phyloP scores from a whole-genome alignment of 2,113 vertebrate species.

The Parotia lawesii region DNA sequence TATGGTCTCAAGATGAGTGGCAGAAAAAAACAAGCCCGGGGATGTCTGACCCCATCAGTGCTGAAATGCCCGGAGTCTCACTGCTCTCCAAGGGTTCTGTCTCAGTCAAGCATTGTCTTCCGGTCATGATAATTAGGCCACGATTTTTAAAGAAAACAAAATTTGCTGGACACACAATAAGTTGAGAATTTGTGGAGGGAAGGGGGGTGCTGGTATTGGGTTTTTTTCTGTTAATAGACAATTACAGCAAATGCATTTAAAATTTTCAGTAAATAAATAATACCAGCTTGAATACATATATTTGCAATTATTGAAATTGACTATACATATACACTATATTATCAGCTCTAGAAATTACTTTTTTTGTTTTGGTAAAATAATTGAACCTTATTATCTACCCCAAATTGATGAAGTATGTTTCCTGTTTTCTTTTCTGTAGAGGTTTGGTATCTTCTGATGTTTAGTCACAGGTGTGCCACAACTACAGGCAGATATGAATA shows the following conservation, averaged over 20 bases:
- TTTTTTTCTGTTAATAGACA: neutral
- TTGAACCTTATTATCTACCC: neutral
- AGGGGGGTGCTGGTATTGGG: rapidly evolving
- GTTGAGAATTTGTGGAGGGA: neutral
- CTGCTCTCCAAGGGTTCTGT: neutral
- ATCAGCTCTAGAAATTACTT: neutral
- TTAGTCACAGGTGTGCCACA: neutral
- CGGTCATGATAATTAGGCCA: neutral
- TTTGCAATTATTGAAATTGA: neutral
- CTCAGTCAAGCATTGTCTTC: neutral
- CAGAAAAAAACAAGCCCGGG: neutral
- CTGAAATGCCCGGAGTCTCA: neutral
- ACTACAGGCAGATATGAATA: neutral
- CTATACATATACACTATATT: neutral
- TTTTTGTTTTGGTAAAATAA: neutral
- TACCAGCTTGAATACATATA: neutral
- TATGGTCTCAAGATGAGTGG: neutral
- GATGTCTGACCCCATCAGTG: neutral
- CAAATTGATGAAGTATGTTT: neutral
- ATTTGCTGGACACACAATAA: neutral
- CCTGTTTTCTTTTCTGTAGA: neutral
- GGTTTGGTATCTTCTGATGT: neutral
- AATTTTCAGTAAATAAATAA: neutral
- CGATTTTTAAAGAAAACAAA: neutral
- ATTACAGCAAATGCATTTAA: neutral